phyloP scores from a whole-genome alignment of 2,113 vertebrate species.

The Mormyrus lacerda region DNA sequence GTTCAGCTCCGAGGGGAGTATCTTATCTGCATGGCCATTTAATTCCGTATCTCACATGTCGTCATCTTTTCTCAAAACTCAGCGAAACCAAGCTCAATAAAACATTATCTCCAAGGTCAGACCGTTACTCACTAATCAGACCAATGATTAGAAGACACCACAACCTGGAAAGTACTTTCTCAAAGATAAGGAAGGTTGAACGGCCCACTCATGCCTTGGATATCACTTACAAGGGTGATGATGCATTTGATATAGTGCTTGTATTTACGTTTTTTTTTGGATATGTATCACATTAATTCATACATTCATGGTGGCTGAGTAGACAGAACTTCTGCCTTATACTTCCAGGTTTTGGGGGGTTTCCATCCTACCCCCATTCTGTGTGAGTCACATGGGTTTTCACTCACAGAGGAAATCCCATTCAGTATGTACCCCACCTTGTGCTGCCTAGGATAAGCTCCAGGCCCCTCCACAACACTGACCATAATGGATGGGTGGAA shows the following conservation, averaged over 20 bases:
- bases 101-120: slow-evolving; percentile 56
- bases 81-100: slow-evolving; percentile 56
- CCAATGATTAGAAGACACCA: slow-evolving; percentile 42
- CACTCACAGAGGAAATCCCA: neutral
- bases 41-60: slow-evolving; percentile 44
- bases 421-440: neutral
- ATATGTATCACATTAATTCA: neutral
- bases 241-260: neutral
- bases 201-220: neutral
- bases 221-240: neutral
- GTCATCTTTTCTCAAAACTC: slow-evolving; percentile 52
- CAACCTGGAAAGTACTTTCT: slow-evolving; percentile 12
- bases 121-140: slow-evolving; percentile 35
- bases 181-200: slow-evolving; percentile 9
- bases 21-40: slow-evolving; percentile 67
- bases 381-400: neutral
- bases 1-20: slow-evolving; percentile 44
- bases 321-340: neutral
- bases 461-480: neutral
- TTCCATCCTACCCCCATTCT: neutral
- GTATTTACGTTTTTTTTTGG: neutral
- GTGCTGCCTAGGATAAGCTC: neutral
- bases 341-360: neutral
- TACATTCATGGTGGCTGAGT: neutral
- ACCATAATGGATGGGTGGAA: neutral